These are phyloP conservation scores for Octodon degus DNA, from an alignment of 2,113 vertebrate species.

Conservation along the genomic window DNA sequence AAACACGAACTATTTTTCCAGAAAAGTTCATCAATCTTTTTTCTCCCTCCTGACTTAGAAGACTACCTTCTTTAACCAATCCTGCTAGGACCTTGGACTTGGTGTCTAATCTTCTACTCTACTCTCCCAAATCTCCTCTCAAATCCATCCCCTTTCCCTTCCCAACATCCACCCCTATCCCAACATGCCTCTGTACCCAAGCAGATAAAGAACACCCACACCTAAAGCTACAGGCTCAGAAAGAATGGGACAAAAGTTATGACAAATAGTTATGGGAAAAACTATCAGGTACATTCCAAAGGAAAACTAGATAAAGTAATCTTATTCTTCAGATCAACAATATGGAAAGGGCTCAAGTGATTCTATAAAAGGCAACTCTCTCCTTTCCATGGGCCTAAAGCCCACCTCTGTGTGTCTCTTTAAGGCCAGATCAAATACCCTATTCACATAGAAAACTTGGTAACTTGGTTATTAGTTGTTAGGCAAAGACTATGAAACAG, in stretches of 20 bases:
- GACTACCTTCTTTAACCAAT: neutral
- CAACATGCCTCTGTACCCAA: constrained; percentile 31
- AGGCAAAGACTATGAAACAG: constrained; percentile 89
- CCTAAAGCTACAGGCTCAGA: constrained; percentile 25
- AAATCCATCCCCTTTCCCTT: neutral
- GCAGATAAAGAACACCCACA: neutral
- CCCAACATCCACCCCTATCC: constrained; percentile 5
- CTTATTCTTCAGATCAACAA: neutral
- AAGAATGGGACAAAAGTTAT: neutral
- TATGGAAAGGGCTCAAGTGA: neutral
- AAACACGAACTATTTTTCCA: neutral
- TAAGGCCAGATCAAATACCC: constrained; percentile 62
- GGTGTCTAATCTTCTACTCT: neutral
- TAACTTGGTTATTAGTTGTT: constrained; percentile 74
- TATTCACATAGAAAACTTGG: constrained; percentile 42
- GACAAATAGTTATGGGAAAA: constrained; percentile 11
- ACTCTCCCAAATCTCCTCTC: neutral
- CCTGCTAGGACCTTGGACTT: neutral
- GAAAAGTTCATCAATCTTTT: neutral
- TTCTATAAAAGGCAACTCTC: neutral
- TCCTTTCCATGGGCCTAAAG: neutral
- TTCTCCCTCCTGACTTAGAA: neutral
- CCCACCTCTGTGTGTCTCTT: neutral
- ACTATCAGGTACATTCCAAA: constrained; percentile 74
- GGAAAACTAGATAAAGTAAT: constrained; percentile 69